phyloP scores from a whole-genome alignment of 2,888 invertebrate genomes.

The Chrysolina haemoptera region DNA sequence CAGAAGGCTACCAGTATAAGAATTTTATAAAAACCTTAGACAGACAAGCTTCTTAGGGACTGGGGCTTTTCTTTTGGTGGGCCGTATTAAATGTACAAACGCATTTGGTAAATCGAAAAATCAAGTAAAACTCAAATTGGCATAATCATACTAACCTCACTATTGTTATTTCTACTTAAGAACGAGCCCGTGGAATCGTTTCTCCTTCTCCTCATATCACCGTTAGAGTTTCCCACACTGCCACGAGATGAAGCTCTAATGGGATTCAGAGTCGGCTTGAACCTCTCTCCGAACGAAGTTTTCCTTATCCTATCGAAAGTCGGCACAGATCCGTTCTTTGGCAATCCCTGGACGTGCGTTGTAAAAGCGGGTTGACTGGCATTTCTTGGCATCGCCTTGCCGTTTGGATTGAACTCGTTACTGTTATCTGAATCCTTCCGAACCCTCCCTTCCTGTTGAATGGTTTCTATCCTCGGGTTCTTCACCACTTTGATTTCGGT shows the following conservation, averaged over 20 bases:
- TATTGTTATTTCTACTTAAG: conserved; percentile 74
- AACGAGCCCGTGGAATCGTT: conserved; percentile 74
- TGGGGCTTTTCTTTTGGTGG: too few relatives aligned
- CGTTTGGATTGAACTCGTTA: conserved; percentile 32
- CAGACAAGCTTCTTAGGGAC: too few relatives aligned
- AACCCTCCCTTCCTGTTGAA: conserved; percentile 61
- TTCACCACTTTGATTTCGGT: conserved; percentile 59
- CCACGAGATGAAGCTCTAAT: conserved; percentile 85
- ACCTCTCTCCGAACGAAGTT: conserved; percentile 87
- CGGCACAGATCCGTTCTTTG: conserved; percentile 92
- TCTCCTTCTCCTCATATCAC: conserved; percentile 79
- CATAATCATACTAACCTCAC: conserved; percentile 66
- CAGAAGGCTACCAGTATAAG: too few relatives aligned
- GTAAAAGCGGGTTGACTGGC: conserved; percentile 91
- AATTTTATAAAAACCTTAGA: too few relatives aligned
- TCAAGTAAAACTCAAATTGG: too few relatives aligned
- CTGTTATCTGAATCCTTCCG: conserved; percentile 60
- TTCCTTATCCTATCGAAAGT: conserved; percentile 90
- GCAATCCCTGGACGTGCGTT: conserved; percentile 73
- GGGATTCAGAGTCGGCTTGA: conserved; percentile 87
- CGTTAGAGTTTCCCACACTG: conserved; percentile 80
- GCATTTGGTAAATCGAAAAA: too few relatives aligned
- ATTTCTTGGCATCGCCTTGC: conserved; percentile 80
- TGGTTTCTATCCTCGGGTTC: conserved; percentile 68
- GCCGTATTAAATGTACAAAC: too few relatives aligned